Evolutionary conservation across 2,888 invertebrate species (phyloP), one percentile per base, ranked within the genome.

Genomic region (Neocrepidodera transversa): DNA sequence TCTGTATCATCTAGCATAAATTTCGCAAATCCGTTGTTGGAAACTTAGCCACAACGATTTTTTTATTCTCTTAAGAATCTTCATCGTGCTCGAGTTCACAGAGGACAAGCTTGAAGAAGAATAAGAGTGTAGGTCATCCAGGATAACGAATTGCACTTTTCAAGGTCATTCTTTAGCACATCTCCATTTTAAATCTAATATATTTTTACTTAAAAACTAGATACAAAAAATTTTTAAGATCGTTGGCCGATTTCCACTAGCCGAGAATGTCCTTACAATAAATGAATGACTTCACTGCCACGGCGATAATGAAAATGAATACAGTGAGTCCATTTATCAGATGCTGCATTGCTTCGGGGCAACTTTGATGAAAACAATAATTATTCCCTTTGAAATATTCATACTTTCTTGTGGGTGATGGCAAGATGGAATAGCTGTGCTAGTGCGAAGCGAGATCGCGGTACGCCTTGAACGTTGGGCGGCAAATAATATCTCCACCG

Each of bases 381-480:
- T 45, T 45, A 45, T 2, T 28, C 28, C 18, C 5, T 14, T 28
- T n/a, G 43, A 43, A 43, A 43, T 43, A 26, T 43, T 43, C 43
- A 26, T 43, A 43, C 26, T 20, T 17, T 42, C 42, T 45, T 28
- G 48, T 59, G 53, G 63, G 59, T 63, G 57, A 59, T 60, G 56
- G 52, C 49, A 32, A 36, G 43, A 16, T 43, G 18, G 10, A 43
- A 43, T 26, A 11, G 20, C 13, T 26, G 23, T 5, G 7, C 7
- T 10, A 7, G 36, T 36, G 2, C 18, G 10, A 40, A 4, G 40
- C 17, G 11, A 28, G 16, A 26, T 45, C 28, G 38, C 32, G 32
- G 32, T 17, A 8, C 2, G 50, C 47, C 57, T 57, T 40, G 50
- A 50, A 49, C 32, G 49, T 58, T 60, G 60, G 53, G 53, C 49